Evolutionary conservation across 2,888 invertebrate genomes (phyloP), one percentile per base, ranked within the genome.

Genomic region (Lepidocyrtoides sp.): DNA sequence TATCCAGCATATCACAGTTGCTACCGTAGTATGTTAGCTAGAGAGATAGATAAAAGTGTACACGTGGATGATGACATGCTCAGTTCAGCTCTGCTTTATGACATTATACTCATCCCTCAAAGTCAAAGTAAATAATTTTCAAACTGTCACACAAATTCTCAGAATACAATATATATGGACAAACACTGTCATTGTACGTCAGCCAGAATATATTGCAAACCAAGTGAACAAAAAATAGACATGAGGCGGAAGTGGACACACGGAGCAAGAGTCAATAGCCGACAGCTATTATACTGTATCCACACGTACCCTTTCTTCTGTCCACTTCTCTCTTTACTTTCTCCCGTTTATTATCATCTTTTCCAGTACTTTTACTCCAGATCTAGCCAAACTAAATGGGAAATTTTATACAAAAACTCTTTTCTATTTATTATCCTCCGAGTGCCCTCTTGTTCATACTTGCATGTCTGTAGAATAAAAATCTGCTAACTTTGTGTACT

Each of bases 181-280:
- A 17, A 14, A 17, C 17, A 2, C 51, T 60, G 23, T 26, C 60
- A 60, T 60, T 60, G 60, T 12, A 8, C 17, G 0, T 26, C 60
- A 26, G 7, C 26, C n/a, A n/a, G n/a, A n/a, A n/a, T n/a, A n/a
- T n/a, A n/a, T n/a, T n/a, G n/a, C 23, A 60, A 66, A 32, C 14
- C 26, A 2, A 26, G 7, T 60, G 23, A 32, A 66, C 66, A 29
- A 66, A 66, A 66, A 5, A 36, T 26, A 32, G 29, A 66, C 66
- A 66, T n/a, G 29, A 48, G 26, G 17, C 14, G 72, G 75, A 75
- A 75, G 57, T 79, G 79, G 51, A 36, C 54, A 14, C 77, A 81
- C 8, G 60, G 81, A 60, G 36, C 17, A 60, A 60, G 57, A 54
- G 81, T 81, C 81, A 81, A 57, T 57, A 57, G 81, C 81, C 32